Evolutionary conservation across 2,888 invertebrate species (phyloP).

Genomic region (Caenorhabditis panamensis): DNA sequence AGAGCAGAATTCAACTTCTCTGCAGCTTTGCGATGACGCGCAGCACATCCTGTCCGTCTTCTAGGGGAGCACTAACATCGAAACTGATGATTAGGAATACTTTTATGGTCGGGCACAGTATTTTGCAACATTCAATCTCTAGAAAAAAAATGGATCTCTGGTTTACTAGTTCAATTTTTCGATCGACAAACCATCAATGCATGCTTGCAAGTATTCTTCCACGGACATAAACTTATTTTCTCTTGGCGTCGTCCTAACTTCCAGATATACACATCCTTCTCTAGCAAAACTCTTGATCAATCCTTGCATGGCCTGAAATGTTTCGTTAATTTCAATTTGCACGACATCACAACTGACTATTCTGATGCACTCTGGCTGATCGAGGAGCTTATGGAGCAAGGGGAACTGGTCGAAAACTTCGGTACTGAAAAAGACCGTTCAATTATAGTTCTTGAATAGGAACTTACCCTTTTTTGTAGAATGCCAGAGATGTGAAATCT

Average conservation of each 20-base stretch:
- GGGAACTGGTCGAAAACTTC: slow-evolving; percentile 59
- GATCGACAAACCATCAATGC: neutral
- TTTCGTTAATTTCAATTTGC: neutral
- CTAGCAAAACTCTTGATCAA: slow-evolving; percentile 51
- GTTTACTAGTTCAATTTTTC: too few species aligned
- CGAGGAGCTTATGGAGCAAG: slow-evolving; percentile 53
- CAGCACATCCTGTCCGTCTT: too few species aligned
- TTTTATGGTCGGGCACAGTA: slow-evolving; percentile 10
- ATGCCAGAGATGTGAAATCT: neutral
- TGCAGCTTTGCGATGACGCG: slow-evolving; percentile 14
- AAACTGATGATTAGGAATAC: slow-evolving; percentile 61
- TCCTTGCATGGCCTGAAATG: slow-evolving; percentile 50
- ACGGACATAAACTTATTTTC: slow-evolving; percentile 26
- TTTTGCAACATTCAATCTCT: slow-evolving; percentile 14
- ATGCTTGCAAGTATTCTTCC: slow-evolving; percentile 12
- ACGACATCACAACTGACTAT: slow-evolving; percentile 1
- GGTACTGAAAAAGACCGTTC: slow-evolving; percentile 26
- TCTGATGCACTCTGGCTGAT: slow-evolving; percentile 36
- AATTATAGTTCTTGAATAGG: neutral
- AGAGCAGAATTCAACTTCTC: neutral
- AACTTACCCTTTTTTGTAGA: neutral
- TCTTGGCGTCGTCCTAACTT: slow-evolving; percentile 66
- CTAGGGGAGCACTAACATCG: slow-evolving; percentile 26
- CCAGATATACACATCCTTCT: slow-evolving; percentile 62
- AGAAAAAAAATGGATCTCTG: neutral